Base-by-base conservation (phyloP, 1,140 invertebrate species). In the Drosophila leontia region DNA sequence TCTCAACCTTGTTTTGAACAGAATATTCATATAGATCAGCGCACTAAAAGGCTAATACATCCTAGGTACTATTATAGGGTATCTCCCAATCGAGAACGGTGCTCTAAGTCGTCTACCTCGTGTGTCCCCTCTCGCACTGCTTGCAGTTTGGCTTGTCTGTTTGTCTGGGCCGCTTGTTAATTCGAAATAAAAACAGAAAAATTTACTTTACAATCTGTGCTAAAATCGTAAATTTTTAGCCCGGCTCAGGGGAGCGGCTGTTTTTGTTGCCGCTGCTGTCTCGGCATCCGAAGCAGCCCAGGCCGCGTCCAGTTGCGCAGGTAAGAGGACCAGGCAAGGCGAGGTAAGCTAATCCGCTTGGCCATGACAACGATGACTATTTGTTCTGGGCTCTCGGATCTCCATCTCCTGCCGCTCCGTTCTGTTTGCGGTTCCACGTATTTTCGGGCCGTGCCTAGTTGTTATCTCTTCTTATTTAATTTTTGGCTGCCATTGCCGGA, bases 131-230 rank as follows among this genome's bases (percentile, higher is more conserved):
- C 29, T 64, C 26, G 51, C 13, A 23, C 34, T 67, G 55, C 32
- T 17, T 17, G 58, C 37, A 44, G 42, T 68, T 55, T 48, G 78
- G 45, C 44, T 19, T 51, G 78, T 57, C 59, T 75, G 68, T 75
- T 82, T 80, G 83, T 70, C 64, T 77, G 80, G 80, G 48, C 64
- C 42, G 74, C 80, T 87, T 87, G 84, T 87, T 87, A 87, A 87
- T 84, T 87, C 84, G 84, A 87, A 87, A 87, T 87, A 87, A 87
- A 87, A 87, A 87, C 84, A 87, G 84, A 84, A 88, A 87, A 88
- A 87, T 87, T 84, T 87, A 88, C 84, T 87, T 87, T 87, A 87
- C 84, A 87, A 87, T 87, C 84, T 87, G 84, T 87, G 84, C 84
- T 88, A 88, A 87, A 87, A 87, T 87, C 84, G 84, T 87, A 87